Evolutionary conservation across 2,888 invertebrate genomes (phyloP), one percentile per base, ranked within the genome.

Genomic region (Adela reaumurella): DNA sequence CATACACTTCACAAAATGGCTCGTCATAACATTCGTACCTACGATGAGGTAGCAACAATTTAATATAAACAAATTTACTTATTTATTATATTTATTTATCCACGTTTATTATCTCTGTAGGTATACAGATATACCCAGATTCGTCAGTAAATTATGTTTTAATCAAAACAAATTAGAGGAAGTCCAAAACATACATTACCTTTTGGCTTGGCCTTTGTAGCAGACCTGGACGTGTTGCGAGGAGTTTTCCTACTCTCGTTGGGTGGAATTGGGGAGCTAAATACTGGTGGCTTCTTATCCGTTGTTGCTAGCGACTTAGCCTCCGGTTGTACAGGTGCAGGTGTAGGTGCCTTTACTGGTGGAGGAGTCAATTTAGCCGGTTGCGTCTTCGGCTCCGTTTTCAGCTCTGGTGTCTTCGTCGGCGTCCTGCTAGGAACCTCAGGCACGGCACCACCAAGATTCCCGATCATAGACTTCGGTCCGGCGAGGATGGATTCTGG

Each of bases 191-290:
- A 42, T 43, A 29, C 16, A 43, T 47, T 79, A 80, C 80, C 80
- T 80, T 78, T 76, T 14, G 67, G 62, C n/a, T 72, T 65, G 45
- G 65, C 57, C 59, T 70, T 74, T 46, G 79, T 68, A 45, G 79
- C 78, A 45, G 80, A 78, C 18, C 64, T 60, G 19, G 62, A 58
- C 64, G 74, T 78, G 52, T 74, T 68, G 3, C 73, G 76, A 19
- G 77, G 78, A 6, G 69, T 67, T 59, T 66, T 74, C 56, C 66
- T 74, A 43, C 64, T 62, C 57, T 76, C 74, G 19, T 58, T 54
- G 41, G 66, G 55, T 46, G 57, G 58, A 45, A 60, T 56, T 8
- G 66, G 57, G 43, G 70, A 67, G 50, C 62, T 68, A 48, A 79
- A 62, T 52, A 79, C 80, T 48, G 61, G 70, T 16, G 78, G 71